Evolutionary conservation across 2,797 vertebrate species (phyloP).

Genomic region (Xerus rutilus): DNA sequence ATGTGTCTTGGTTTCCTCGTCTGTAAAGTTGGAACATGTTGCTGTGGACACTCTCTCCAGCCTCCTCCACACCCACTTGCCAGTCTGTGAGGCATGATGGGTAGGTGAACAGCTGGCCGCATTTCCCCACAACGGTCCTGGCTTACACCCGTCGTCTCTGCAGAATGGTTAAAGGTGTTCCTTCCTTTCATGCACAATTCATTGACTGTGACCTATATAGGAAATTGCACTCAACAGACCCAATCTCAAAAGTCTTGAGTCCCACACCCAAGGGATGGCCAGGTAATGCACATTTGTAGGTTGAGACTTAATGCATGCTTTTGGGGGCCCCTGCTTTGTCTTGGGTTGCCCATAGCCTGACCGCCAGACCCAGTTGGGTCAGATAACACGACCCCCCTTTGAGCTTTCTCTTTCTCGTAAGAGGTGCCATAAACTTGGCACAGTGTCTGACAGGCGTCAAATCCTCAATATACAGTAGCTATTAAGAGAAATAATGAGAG

Average conservation of each 20-base stretch:
- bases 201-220: neutral
- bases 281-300: neutral
- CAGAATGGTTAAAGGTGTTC: neutral
- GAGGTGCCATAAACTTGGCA: no score
- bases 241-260: neutral
- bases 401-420: neutral
- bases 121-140: no score
- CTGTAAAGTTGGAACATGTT: neutral
- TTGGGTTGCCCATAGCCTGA: neutral
- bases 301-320: neutral
- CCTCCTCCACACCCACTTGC: neutral
- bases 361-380: neutral
- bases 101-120: neutral
- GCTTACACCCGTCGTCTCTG: no score
- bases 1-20: neutral
- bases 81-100: neutral
- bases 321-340: neutral
- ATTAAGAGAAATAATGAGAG: neutral
- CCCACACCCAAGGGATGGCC: neutral
- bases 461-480: neutral
- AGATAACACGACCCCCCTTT: no score
- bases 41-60: neutral
- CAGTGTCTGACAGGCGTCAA: neutral
- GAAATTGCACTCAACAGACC: neutral
- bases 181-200: neutral